A percentile compares a stretch with the other conserved stretches of the same genome.
phyloP scores from a whole-genome alignment of 2,888 invertebrate genomes.

The Margaritifera margaritifera region DNA sequence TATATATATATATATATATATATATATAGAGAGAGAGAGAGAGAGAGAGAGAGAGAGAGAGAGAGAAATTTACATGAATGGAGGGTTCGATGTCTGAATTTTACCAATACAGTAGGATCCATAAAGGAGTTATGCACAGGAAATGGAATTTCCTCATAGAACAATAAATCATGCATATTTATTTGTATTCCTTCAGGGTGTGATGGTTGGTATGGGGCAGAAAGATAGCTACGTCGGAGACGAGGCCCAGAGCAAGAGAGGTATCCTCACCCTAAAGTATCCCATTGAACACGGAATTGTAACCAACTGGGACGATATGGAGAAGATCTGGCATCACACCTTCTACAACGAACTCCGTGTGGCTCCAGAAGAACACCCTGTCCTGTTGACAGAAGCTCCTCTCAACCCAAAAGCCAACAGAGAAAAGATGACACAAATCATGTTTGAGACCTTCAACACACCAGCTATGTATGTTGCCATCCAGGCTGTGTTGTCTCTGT shows the following conservation, averaged over 20 bases:
- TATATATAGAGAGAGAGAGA: no score
- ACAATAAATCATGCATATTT: no score
- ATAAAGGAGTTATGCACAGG: no score
- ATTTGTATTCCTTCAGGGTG: no score
- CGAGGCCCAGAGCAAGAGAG: not conserved
- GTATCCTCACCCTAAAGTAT: no score
- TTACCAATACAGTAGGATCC: no score
- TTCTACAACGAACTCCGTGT: slow-evolving; percentile 79
- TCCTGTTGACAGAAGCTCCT: slow-evolving; percentile 24
- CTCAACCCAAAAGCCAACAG: slow-evolving; percentile 91
- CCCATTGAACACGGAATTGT: slow-evolving; percentile 62
- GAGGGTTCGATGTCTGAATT: no score
- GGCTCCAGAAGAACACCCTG: slow-evolving; percentile 93
- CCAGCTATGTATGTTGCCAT: no score
- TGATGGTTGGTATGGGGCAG: not conserved
- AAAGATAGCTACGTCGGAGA: slow-evolving; percentile 7
- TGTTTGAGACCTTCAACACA: slow-evolving; percentile 85
- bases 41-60: no score
- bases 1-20: no score
- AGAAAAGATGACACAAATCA: slow-evolving; percentile 87
- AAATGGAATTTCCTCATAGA: no score
- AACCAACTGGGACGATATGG: slow-evolving; percentile 69
- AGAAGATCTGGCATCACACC: slow-evolving; percentile 71
- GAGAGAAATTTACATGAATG: no score
- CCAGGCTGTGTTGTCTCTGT: slow-evolving; percentile 92